Conservation (phyloP, 1,140 invertebrate genomes). For the Lycorma delicatula region DNA sequence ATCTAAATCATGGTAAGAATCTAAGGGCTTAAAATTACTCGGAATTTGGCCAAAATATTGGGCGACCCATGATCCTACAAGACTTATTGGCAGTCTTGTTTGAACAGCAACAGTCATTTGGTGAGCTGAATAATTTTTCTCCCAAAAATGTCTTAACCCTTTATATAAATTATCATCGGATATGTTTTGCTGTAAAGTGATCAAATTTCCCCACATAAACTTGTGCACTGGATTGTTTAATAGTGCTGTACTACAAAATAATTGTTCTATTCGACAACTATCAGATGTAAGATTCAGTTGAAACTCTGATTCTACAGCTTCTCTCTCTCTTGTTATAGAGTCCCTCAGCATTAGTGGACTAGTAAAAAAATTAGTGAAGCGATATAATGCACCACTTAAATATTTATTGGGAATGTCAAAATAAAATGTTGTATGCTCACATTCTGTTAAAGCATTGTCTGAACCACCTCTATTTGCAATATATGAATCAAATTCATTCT, state of each 20-base stretch:
- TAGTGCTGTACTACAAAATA: conserved; percentile 45
- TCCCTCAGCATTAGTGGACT: conserved; percentile 76
- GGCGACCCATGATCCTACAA: conserved; percentile 57
- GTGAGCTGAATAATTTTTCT: conserved; percentile 77
- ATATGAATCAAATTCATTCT: conserved; percentile 46
- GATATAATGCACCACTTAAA: conserved; percentile 63
- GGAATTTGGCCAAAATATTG: conserved; percentile 54
- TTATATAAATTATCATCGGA: conserved; percentile 52
- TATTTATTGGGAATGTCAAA: conserved; percentile 77
- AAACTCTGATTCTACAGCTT: conserved; percentile 88
- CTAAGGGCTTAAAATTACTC: conserved; percentile 48
- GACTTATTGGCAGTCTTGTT: conserved; percentile 67
- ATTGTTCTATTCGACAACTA: conserved; percentile 57
- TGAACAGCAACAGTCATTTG: conserved; percentile 78
- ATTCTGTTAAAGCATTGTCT: conserved; percentile 53
- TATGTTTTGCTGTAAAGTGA: conserved; percentile 62
- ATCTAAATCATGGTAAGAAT: conserved; percentile 46
- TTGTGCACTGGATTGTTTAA: conserved; percentile 61
- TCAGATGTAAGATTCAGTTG: conserved; percentile 61
- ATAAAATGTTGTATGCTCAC: conserved; percentile 77
- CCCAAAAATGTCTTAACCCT: conserved; percentile 66
- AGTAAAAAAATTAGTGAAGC: conserved; percentile 87
- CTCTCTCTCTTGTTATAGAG: conserved; percentile 81
- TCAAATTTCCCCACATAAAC: conserved; percentile 79
- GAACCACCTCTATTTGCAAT: conserved; percentile 41